phyloP scores from a whole-genome alignment of 2,888 invertebrate genomes.

The Callyntrura guangdongensis region DNA sequence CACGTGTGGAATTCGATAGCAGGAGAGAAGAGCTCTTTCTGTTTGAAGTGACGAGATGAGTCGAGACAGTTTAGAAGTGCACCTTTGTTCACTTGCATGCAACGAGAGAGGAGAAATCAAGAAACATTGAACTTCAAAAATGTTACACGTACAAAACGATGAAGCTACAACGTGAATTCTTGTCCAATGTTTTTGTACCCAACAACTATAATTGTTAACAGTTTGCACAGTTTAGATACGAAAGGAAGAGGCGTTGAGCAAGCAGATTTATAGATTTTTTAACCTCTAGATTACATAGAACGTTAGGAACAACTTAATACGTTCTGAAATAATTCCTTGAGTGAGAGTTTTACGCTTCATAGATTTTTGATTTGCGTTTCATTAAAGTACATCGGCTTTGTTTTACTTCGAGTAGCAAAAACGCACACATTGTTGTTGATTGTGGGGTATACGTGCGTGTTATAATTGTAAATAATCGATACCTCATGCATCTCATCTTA shows the following conservation, averaged over 20 bases:
- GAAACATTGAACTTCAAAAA: background rate
- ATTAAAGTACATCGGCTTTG: constrained; percentile 10
- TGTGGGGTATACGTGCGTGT: background rate
- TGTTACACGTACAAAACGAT: background rate
- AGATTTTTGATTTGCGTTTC: constrained; percentile 48
- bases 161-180: constrained; percentile 35
- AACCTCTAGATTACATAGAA: constrained; percentile 2
- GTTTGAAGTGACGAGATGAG: no score
- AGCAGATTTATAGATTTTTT: background rate
- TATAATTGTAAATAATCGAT: constrained; percentile 3
- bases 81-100: background rate
- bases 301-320: background rate
- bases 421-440: background rate
- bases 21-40: no score
- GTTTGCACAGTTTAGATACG: background rate
- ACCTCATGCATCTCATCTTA: background rate
- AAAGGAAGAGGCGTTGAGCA: constrained; percentile 16
- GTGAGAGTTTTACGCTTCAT: constrained; percentile 67
- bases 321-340: constrained; percentile 9
- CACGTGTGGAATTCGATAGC: no score
- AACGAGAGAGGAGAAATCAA: constrained; percentile 54
- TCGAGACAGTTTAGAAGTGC: no score
- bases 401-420: background rate
- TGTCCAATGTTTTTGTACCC: constrained; percentile 46
- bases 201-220: background rate